phyloP scores from a whole-genome alignment of 2,113 vertebrate species.

The Saccopteryx bilineata region DNA sequence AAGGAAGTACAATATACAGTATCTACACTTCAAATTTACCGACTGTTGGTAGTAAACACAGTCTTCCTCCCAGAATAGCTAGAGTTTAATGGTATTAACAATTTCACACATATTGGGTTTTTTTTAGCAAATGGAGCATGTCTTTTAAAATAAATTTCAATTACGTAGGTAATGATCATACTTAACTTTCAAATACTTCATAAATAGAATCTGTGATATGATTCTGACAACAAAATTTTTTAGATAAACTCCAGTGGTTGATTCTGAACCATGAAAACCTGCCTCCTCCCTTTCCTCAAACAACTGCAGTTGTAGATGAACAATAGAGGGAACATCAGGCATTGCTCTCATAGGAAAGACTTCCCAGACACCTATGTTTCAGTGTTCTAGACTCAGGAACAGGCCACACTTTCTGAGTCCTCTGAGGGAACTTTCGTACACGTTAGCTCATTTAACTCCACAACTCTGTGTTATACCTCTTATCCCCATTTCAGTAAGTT shows the following conservation, averaged over 20 bases:
- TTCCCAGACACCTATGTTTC: background rate
- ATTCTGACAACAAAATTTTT: slow-evolving; percentile 33
- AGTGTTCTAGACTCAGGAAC: background rate
- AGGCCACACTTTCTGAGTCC: background rate
- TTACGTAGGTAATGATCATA: slow-evolving; percentile 10
- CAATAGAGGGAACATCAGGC: background rate
- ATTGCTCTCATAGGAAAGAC: background rate
- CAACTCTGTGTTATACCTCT: background rate
- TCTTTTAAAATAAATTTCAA: slow-evolving; percentile 48
- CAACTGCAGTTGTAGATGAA: background rate
- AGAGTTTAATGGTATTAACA: background rate
- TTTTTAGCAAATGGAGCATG: background rate
- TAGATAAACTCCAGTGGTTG: background rate
- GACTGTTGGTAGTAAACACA: background rate
- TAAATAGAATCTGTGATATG: background rate
- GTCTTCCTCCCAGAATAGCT: background rate
- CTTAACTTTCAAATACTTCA: slow-evolving; percentile 43
- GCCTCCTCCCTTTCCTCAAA: background rate
- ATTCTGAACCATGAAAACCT: slow-evolving; percentile 2
- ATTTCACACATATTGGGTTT: background rate
- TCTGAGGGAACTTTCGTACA: background rate
- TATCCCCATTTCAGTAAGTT: background rate
- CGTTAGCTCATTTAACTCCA: background rate
- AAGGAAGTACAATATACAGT: background rate
- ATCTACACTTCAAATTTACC: background rate